Conservation (phyloP, 2,888 invertebrate genomes). For the Alentia gelatinosa region DNA sequence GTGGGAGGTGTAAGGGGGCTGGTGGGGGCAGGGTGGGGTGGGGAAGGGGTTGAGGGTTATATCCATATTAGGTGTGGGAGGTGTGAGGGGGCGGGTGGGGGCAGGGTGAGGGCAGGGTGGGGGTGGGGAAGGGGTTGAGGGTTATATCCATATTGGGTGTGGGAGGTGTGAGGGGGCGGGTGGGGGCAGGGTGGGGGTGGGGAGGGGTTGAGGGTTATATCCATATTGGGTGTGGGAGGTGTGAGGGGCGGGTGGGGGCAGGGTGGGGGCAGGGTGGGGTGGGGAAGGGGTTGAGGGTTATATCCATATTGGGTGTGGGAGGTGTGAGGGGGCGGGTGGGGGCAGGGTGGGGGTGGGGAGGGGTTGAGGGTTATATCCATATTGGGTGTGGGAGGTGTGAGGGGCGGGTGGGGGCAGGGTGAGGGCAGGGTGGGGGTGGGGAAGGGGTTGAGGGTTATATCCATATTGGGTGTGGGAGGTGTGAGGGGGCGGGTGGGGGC, state of each 20-base stretch:
- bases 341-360: no score
- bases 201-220: background rate
- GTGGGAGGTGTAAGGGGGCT: background rate
- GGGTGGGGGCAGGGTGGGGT: background rate
- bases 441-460: no score
- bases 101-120: background rate
- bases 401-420: no score
- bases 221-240: background rate
- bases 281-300: background rate
- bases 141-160: background rate
- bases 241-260: background rate
- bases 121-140: background rate
- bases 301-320: background rate
- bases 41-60: conserved; percentile 39
- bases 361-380: no score
- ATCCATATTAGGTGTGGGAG: background rate
- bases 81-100: background rate
- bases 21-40: conserved; percentile 40
- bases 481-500: no score
- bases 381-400: no score
- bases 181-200: background rate
- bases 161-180: background rate
- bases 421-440: no score
- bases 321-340: background rate
- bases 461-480: no score